phyloP scores from a whole-genome alignment of 1,140 invertebrate genomes.

The Sitobion miscanthi region DNA sequence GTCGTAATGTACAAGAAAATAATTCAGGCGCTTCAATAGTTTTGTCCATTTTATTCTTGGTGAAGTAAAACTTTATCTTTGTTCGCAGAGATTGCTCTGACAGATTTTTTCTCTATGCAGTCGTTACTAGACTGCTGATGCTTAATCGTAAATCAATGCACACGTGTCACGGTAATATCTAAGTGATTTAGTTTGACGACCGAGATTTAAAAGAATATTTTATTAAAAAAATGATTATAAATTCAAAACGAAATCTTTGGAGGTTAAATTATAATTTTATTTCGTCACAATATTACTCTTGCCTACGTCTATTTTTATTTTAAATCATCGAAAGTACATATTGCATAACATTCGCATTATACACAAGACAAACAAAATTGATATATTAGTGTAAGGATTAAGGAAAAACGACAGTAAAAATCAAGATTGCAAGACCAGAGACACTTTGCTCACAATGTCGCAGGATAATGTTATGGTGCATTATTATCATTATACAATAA shows the following conservation, averaged over 20 bases:
- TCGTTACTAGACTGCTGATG: not conserved
- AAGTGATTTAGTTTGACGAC: not conserved
- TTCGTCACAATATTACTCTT: not conserved
- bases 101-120: not conserved
- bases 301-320: not conserved
- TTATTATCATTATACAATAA: not conserved
- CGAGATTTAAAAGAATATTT: not conserved
- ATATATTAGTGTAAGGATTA: not conserved
- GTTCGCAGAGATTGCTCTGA: not conserved
- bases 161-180: not conserved
- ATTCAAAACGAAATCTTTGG: not conserved
- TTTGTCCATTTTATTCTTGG: not conserved
- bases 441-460: not conserved
- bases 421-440: not conserved
- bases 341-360: not conserved
- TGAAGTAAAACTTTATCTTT: not conserved
- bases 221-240: not conserved
- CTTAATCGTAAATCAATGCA: constrained; percentile 13
- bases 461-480: not conserved
- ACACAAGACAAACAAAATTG: not conserved
- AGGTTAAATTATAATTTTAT: not conserved
- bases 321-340: not conserved
- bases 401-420: not conserved
- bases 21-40: not conserved
- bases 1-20: not conserved